phyloP scores from a whole-genome alignment of 2,113 vertebrate genomes.

The Cervus canadensis region DNA sequence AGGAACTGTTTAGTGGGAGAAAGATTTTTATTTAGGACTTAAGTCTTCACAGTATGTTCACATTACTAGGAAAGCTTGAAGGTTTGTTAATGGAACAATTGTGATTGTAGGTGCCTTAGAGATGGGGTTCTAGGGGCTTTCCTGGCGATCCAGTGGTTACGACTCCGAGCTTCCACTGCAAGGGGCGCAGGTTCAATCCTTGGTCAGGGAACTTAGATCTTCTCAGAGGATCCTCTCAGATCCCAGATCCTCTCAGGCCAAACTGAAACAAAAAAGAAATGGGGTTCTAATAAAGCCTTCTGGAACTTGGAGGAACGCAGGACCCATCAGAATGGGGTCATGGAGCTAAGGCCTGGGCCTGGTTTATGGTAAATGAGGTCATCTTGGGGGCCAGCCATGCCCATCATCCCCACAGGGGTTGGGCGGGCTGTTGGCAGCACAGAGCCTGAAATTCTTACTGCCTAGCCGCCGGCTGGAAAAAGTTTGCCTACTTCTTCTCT shows the following conservation, averaged over 20 bases:
- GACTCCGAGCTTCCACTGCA: not conserved
- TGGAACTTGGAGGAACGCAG: not conserved
- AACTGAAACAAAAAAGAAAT: not conserved
- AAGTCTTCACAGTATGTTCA: not conserved
- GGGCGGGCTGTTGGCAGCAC: not conserved
- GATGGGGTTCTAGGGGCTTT: not conserved
- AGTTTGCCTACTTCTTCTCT: not conserved
- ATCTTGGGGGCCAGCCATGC: not conserved
- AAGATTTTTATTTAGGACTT: not conserved
- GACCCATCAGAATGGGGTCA: not conserved
- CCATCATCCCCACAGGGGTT: accelerated
- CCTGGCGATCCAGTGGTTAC: not conserved
- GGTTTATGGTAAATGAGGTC: not conserved
- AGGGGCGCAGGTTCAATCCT: not conserved
- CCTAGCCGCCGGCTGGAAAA: not conserved
- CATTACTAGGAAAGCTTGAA: not conserved
- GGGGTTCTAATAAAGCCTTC: not conserved
- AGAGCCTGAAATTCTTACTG: not conserved
- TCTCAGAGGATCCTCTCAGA: not conserved
- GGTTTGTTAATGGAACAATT: not conserved
- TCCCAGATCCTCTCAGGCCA: not conserved
- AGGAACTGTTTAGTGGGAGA: not conserved
- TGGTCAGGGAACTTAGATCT: not conserved
- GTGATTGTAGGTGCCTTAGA: not conserved
- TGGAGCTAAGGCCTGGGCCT: not conserved